Conservation (phyloP, 2,113 vertebrate genomes). For the Oryzias javanicus region DNA sequence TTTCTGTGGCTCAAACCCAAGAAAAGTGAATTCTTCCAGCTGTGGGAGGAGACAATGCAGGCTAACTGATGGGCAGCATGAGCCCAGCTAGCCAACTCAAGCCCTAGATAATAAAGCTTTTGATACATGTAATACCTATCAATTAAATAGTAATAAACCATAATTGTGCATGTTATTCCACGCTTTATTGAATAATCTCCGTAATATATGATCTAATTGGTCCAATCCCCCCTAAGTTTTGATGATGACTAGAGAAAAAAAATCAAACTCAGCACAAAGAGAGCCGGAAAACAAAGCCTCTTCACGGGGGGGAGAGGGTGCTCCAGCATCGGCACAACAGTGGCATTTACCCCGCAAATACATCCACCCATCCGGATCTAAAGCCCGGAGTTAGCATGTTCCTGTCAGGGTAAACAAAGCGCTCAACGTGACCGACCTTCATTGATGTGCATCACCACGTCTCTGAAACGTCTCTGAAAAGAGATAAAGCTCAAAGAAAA, state of each 20-base stretch:
- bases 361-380: background rate
- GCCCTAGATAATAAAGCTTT: background rate
- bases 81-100: background rate
- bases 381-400: background rate
- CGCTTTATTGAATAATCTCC: too few relatives aligned
- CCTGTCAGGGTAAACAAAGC: slow-evolving; percentile 47
- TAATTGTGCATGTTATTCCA: too few relatives aligned
- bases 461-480: slow-evolving; percentile 23
- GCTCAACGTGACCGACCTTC: slow-evolving; percentile 49
- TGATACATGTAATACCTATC: background rate
- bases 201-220: background rate
- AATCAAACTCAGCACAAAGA: slow-evolving; percentile 65
- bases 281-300: slow-evolving; percentile 71
- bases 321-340: slow-evolving; percentile 24
- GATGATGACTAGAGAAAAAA: slow-evolving; percentile 42
- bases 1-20: slow-evolving; percentile 43
- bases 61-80: slow-evolving; percentile 1
- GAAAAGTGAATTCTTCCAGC: slow-evolving; percentile 50
- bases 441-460: slow-evolving; percentile 53
- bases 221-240: slow-evolving; percentile 13
- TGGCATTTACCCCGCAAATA: background rate
- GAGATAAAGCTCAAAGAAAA: slow-evolving; percentile 16
- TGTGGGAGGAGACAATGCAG: slow-evolving; percentile 38
- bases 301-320: slow-evolving; percentile 25
- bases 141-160: too few relatives aligned